Evolutionary conservation across 2,797 vertebrate genomes (phyloP), one percentile per base, ranked within the genome.

Genomic region (Acrocephalus scirpaceus): DNA sequence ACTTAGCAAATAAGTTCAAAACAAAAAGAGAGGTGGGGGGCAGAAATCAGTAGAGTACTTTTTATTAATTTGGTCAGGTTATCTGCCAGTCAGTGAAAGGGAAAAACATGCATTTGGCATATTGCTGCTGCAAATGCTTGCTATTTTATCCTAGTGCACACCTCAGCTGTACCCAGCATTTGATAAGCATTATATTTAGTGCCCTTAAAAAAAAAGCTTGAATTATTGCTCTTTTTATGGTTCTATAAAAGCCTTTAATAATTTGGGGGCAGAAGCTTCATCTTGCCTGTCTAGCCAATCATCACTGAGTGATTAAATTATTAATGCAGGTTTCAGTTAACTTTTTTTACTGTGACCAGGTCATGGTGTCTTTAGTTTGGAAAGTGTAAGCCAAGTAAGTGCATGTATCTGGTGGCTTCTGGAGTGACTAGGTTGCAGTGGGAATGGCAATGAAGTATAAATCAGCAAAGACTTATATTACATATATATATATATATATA

Each of bases 1-100:
- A 95, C 93, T 83, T 84, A 95, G 74, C 10, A 74, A 95, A 90
- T 85, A 88, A 95, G 66, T 70, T 90, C 70, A 96, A 69, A 97
- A 56, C 4, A 71, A 70, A 48, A 51, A 5, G 1, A 1, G 15
- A 4, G 22, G 20, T 9, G 3, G n/a, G 5, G 3, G 6, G 4
- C 5, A 4, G 94, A 1, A 32, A 88, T 96, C 70, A 95, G 97
- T 97, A 97, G 13, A 98, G 97, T 98, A 97, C 93, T 92, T 95
- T 96, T 98, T 98, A 98, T 98, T 98, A 98, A 98, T 97, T 97
- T 94, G 86, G 96, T 97, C 94, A 94, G 76, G 64, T 94, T 94
- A 96, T 97, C 96, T 96, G 84, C 84, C 88, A 97, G 96, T 98
- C 96, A 97, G 96, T 96, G 86, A 62, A 97, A 96, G 74, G 16